Conservation (phyloP, 2,888 invertebrate genomes). For the Punctoribates punctum region DNA sequence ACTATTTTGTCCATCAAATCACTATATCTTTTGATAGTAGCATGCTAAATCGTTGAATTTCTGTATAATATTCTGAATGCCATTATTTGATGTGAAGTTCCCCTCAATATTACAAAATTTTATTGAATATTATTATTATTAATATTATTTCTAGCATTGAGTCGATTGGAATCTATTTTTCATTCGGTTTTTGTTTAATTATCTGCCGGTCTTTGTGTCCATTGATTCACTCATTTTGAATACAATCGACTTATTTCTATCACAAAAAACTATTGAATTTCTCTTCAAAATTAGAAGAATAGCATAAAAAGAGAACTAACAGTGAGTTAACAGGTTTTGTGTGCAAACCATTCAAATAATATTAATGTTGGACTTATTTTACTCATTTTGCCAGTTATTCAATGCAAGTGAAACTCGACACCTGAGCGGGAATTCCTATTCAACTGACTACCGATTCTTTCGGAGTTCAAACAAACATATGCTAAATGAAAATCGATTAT, state of each 20-base stretch:
- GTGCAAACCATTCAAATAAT: not conserved
- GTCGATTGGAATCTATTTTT: not conserved
- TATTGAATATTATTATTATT: slow-evolving; percentile 1
- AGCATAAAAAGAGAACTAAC: not conserved
- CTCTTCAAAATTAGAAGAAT: not conserved
- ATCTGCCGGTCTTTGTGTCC: not conserved
- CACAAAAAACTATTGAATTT: not conserved
- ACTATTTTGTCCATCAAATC: too few species aligned
- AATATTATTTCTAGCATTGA: slow-evolving; percentile 11
- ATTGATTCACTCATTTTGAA: slow-evolving; percentile 29
- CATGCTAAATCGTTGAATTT: too few species aligned
- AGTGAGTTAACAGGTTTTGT: slow-evolving; percentile 12
- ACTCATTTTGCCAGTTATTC: not conserved
- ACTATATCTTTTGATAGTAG: too few species aligned
- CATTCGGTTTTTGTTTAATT: slow-evolving; percentile 8
- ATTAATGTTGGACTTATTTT: not conserved
- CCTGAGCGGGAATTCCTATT: not conserved
- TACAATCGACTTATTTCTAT: slow-evolving; percentile 21
- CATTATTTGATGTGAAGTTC: not conserved
- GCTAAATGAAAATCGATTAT: slow-evolving; percentile 2
- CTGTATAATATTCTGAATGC: not conserved
- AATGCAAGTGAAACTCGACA: slow-evolving; percentile 21
- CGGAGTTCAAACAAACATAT: not conserved
- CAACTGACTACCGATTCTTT: not conserved
- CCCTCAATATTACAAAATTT: not conserved